Conservation (phyloP, 2,113 vertebrate species). For the Dasyprocta punctata region DNA sequence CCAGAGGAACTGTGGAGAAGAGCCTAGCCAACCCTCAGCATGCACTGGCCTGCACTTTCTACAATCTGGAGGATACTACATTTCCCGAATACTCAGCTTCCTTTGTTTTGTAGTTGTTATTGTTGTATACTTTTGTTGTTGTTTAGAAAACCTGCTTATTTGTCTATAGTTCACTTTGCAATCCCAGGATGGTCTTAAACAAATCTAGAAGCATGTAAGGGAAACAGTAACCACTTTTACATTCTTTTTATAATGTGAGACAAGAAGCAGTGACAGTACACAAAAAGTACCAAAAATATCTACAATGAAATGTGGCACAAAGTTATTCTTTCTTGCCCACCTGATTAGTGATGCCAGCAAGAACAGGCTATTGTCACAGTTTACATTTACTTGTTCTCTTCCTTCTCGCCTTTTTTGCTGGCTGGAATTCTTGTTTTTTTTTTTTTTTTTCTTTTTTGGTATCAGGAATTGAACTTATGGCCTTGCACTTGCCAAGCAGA, state of each 20-base stretch:
- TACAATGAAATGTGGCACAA: neutral
- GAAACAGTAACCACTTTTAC: neutral
- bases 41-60: too few species aligned
- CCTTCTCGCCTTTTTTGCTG: neutral
- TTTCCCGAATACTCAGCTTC: fast-evolving
- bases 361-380: neutral
- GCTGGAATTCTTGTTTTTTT: neutral
- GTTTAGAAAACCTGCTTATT: neutral
- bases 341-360: neutral
- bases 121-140: neutral
- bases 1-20: neutral
- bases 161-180: neutral
- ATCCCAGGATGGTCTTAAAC: neutral
- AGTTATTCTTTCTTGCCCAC: neutral
- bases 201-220: neutral
- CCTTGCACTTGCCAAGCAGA: neutral
- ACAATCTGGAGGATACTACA: fast-evolving
- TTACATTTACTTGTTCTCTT: fast-evolving
- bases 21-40: fast-evolving
- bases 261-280: neutral
- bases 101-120: neutral
- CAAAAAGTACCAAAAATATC: neutral
- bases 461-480: neutral
- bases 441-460: neutral
- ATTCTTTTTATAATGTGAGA: neutral